A percentile compares a stretch with the other conserved stretches of the same genome.
phyloP scores from a whole-genome alignment of 2,797 vertebrate species.

The Artibeus jamaicensis region DNA sequence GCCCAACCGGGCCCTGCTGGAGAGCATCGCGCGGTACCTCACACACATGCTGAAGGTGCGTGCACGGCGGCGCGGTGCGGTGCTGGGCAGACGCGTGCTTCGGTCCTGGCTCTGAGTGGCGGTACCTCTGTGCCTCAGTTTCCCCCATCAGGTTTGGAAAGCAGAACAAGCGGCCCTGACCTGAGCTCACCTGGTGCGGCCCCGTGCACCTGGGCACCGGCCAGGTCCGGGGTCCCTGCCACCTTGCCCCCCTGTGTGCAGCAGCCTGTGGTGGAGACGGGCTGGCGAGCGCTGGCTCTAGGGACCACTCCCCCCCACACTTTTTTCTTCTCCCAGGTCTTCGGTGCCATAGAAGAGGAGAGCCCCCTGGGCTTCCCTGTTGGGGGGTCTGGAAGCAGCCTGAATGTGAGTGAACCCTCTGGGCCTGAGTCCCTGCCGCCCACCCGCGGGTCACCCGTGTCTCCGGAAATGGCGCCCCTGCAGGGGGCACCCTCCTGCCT shows the following conservation, averaged over 20 bases:
- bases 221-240: background rate
- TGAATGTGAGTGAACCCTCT: constrained; percentile 88
- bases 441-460: fast-evolving
- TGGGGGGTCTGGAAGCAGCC: constrained; percentile 83
- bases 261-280: fast-evolving
- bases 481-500: background rate
- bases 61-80: fast-evolving
- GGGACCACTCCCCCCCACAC: fast-evolving
- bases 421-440: too few species aligned
- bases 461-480: fast-evolving
- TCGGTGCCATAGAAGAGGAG: constrained; percentile 92
- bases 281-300: fast-evolving
- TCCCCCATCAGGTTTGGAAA: background rate
- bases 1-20: constrained; percentile 90
- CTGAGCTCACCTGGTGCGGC: background rate
- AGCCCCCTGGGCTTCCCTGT: constrained; percentile 94
- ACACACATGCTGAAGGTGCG: constrained; percentile 87
- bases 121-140: fast-evolving
- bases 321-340: constrained; percentile 83
- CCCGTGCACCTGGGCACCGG: fast-evolving
- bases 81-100: too few species aligned
- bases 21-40: constrained; percentile 89
- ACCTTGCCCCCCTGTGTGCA: fast-evolving
- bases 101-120: fast-evolving
- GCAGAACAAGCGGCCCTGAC: background rate